These are phyloP conservation scores for Catocala sponsa DNA, from an alignment of 2,888 invertebrate species.

Conservation along the genomic window DNA sequence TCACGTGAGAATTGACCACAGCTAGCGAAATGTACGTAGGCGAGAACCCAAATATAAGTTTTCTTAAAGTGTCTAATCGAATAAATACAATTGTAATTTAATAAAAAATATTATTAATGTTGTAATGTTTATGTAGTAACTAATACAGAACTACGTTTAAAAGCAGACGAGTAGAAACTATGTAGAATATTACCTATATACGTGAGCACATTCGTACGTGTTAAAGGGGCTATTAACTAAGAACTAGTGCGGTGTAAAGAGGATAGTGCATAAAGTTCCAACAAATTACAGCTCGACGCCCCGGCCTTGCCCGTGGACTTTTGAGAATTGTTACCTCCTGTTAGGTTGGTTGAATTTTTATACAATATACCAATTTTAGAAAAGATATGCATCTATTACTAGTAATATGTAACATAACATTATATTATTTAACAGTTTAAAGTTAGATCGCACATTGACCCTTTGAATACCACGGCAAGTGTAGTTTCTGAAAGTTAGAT, in stretches of 20 bases:
- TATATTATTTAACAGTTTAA: too few species aligned
- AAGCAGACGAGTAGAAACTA: background rate
- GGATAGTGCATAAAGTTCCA: constrained; percentile 72
- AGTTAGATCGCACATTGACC: too few species aligned
- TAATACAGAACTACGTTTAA: too few species aligned
- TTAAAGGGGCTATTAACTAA: constrained; percentile 15
- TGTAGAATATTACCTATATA: constrained; percentile 20
- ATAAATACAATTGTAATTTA: too few species aligned
- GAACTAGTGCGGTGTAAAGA: constrained; percentile 50
- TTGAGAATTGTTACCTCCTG: constrained; percentile 65
- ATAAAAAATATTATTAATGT: too few species aligned
- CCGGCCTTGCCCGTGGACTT: constrained; percentile 2
- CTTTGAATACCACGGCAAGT: too few species aligned
- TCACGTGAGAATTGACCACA: too few species aligned
- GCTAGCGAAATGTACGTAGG: too few species aligned
- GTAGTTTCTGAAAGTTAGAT: too few species aligned
- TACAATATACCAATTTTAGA: constrained; percentile 47
- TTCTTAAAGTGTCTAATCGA: too few species aligned
- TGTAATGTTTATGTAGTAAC: too few species aligned
- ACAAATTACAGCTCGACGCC: constrained; percentile 66
- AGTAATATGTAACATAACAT: background rate
- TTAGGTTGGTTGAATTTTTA: constrained; percentile 67
- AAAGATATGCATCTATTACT: constrained; percentile 13
- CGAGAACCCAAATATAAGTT: too few species aligned
- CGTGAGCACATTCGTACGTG: constrained; percentile 39